These are phyloP conservation scores for Rhipidura dahli DNA, from an alignment of 2,113 vertebrate species.

Conservation along the genomic window DNA sequence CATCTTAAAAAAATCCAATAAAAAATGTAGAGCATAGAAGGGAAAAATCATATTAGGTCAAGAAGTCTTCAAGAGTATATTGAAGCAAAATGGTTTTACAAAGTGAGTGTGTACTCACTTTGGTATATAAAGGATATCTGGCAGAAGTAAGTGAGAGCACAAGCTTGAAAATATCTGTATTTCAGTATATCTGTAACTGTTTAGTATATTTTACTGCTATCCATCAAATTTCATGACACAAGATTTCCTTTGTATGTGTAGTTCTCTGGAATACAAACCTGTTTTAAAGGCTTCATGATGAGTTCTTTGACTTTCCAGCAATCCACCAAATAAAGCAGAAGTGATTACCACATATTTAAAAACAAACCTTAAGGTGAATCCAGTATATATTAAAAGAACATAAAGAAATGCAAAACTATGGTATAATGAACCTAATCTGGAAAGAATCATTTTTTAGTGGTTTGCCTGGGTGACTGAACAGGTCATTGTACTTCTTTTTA, in stretches of 20 bases:
- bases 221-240: background rate
- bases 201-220: background rate
- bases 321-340: background rate
- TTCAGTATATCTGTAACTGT: background rate
- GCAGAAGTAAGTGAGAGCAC: background rate
- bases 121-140: background rate
- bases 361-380: background rate
- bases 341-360: background rate
- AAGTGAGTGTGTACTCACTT: background rate
- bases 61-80: background rate
- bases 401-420: background rate
- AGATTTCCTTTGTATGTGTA: background rate
- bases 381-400: background rate
- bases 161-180: background rate
- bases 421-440: background rate
- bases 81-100: background rate
- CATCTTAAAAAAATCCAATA: background rate
- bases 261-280: background rate
- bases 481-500: background rate
- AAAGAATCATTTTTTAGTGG: background rate
- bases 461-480: background rate
- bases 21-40: background rate
- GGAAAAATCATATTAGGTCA: background rate
- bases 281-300: background rate
- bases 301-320: background rate